Evolutionary conservation across 2,888 invertebrate genomes (phyloP), one percentile per base, ranked within the genome.

Genomic region (Epirrhoe tristata): DNA sequence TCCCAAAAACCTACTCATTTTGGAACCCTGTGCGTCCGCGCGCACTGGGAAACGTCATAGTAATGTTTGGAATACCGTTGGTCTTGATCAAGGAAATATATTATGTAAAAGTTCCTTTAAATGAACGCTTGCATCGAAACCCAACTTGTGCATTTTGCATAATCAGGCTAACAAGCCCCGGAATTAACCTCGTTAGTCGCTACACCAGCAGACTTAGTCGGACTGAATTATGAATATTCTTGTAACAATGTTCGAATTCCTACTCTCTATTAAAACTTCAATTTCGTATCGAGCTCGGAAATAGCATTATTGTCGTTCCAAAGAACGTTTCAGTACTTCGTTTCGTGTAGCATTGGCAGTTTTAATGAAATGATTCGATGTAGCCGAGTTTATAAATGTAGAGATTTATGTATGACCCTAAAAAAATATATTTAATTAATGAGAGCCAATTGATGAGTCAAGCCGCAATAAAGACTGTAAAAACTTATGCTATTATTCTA

Each of bases 151-250:
- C 56, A 52, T 52, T 39, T 60, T 32, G 43, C 52, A 16, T 66
- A 66, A 66, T 60, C 53, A 43, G 46, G 53, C 57, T 61, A 58
- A 62, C 69, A 66, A 75, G 39, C 12, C 67, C 73, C 61, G 58
- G 67, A 71, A 73, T 76, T 80, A 80, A 78, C 76, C 72, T 77
- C 71, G 74, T 80, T 76, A 78, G 70, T 68, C 70, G 74, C 57
- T 56, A 60, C 39, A 64, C 55, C 60, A 55, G 16, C 39, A 59
- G 72, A 71, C 68, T 74, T 63, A 80, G 75, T 73, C 73, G 64
- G 60, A 69, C 60, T 72, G 69, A 70, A 72, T 73, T 69, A 74
- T 78, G 74, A 74, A 76, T 43, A 78, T 77, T 77, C 71, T 72
- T 65, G 69, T 74, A 74, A 71, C 72, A 76, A 71, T 75, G 69